Conservation (phyloP, 1,140 invertebrate genomes). For the Drosophila nikananu region DNA sequence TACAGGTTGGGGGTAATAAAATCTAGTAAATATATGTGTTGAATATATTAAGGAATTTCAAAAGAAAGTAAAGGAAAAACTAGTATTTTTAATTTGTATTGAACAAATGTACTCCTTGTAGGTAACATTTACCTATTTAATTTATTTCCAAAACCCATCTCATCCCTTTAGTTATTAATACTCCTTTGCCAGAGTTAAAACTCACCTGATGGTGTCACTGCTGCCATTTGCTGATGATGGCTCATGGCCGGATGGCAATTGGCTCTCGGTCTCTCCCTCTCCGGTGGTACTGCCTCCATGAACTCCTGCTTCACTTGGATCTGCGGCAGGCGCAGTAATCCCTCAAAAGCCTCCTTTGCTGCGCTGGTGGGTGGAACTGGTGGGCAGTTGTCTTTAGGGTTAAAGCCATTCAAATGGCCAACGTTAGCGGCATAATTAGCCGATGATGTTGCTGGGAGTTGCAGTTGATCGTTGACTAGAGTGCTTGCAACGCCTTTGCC, state of each 20-base stretch:
- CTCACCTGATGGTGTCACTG: slow-evolving; percentile 31
- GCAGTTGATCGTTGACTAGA: slow-evolving; percentile 73
- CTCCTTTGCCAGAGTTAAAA: background rate
- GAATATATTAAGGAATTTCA: background rate
- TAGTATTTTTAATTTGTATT: too few relatives aligned
- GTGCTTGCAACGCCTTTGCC: slow-evolving; percentile 73
- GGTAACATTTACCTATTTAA: background rate
- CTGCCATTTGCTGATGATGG: slow-evolving; percentile 29
- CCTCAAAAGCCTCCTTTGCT: slow-evolving; percentile 34
- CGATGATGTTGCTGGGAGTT: slow-evolving; percentile 51
- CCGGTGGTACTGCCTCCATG: slow-evolving; percentile 53
- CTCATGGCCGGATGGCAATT: slow-evolving; percentile 20
- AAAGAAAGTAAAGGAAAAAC: background rate
- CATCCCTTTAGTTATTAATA: background rate
- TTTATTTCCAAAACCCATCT: background rate
- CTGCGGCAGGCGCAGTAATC: slow-evolving; percentile 59
- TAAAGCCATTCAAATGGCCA: slow-evolving; percentile 81
- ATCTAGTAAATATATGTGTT: background rate
- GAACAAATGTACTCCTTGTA: too few relatives aligned
- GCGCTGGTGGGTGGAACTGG: slow-evolving; percentile 47
- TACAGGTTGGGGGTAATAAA: background rate
- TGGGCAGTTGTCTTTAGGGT: slow-evolving; percentile 68
- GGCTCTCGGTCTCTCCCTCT: slow-evolving; percentile 6
- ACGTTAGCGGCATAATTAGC: slow-evolving; percentile 79
- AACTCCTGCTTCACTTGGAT: slow-evolving; percentile 82